Evolutionary conservation across 1,140 invertebrate species (phyloP).

Genomic region (Portunus trituberculatus): DNA sequence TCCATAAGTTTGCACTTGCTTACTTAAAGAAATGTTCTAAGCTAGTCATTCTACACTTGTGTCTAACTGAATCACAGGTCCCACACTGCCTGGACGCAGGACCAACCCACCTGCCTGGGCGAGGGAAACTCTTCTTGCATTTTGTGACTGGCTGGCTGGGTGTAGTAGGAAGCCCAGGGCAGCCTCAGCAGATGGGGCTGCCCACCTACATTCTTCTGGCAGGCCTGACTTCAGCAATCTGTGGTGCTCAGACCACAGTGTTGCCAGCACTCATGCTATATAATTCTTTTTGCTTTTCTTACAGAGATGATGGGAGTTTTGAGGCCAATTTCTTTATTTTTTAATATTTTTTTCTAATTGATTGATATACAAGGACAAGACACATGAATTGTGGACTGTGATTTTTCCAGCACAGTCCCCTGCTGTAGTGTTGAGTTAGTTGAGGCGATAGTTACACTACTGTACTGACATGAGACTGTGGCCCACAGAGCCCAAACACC

Average conservation of each 20-base stretch:
- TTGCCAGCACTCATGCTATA: slow-evolving; percentile 25
- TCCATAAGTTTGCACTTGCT: slow-evolving; percentile 65
- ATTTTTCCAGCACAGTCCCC: slow-evolving; percentile 25
- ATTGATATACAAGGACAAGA: slow-evolving; percentile 34
- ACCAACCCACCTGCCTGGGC: background rate
- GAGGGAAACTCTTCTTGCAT: slow-evolving; percentile 41
- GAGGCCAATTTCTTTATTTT: background rate
- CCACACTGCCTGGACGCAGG: slow-evolving; percentile 40
- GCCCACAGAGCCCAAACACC: slow-evolving; percentile 28
- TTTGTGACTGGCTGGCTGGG: slow-evolving; percentile 25
- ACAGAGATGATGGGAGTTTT: background rate
- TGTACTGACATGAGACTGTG: slow-evolving; percentile 49
- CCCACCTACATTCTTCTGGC: slow-evolving; percentile 14
- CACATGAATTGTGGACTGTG: slow-evolving; percentile 30
- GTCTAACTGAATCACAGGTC: slow-evolving; percentile 73
- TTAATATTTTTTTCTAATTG: background rate
- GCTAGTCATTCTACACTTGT: slow-evolving; percentile 67
- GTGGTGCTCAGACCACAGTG: slow-evolving; percentile 9
- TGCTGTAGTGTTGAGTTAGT: slow-evolving; percentile 57
- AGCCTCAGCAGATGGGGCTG: slow-evolving; percentile 32
- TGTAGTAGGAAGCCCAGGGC: background rate
- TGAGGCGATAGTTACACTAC: background rate
- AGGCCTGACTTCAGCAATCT: background rate
- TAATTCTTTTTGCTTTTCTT: slow-evolving; percentile 41
- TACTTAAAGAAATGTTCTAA: slow-evolving; percentile 64